Conservation (phyloP, 2,888 invertebrate species). For the Dynastes hyllus region DNA sequence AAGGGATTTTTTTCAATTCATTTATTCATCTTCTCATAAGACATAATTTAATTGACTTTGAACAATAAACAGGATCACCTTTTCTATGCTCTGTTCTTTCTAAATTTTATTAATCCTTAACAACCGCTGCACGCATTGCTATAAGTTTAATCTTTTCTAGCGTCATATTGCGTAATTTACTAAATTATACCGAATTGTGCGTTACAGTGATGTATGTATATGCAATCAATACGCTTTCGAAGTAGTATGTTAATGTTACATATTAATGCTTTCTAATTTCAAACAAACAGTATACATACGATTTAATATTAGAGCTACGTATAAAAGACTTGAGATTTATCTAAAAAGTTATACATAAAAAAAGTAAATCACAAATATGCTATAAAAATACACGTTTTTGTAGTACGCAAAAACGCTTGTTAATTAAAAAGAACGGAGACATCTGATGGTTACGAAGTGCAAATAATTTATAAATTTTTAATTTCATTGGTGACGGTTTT, state of each 20-base stretch:
- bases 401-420: conserved; percentile 1
- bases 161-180: neutral
- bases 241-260: neutral
- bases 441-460: conserved; percentile 66
- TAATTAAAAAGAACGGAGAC: conserved; percentile 59
- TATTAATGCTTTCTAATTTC: neutral
- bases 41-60: neutral
- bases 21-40: neutral
- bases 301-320: neutral
- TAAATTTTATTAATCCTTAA: conserved; percentile 8
- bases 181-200: neutral
- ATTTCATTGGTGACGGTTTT: conserved; percentile 50
- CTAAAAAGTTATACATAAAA: neutral
- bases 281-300: neutral
- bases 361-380: neutral
- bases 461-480: conserved; percentile 57
- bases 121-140: neutral
- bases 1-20: neutral
- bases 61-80: neutral
- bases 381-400: neutral
- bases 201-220: neutral
- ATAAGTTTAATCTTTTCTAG: neutral
- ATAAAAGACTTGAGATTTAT: neutral
- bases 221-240: neutral
- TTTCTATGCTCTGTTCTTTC: conserved; percentile 30